phyloP scores from a whole-genome alignment of 2,113 vertebrate species.

The Passerina amoena region DNA sequence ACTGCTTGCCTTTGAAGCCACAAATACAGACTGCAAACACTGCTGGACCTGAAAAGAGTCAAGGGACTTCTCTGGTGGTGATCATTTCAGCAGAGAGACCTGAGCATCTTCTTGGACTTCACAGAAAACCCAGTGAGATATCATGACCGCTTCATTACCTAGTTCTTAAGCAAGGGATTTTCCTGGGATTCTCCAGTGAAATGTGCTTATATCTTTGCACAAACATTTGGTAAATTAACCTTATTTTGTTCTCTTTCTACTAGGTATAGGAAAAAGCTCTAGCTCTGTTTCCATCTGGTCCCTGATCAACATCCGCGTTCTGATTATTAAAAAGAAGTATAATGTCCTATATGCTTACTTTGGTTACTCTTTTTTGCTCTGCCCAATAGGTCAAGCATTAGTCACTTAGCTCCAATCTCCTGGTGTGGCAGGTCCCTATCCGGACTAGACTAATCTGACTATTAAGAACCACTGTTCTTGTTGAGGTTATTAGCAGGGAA shows the following conservation, averaged over 20 bases:
- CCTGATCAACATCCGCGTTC: neutral
- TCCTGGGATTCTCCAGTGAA: neutral
- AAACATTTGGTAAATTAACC: neutral
- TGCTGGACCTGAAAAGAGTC: neutral
- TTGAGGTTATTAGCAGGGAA: neutral
- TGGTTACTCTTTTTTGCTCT: neutral
- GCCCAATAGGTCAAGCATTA: neutral
- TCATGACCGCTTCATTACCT: neutral
- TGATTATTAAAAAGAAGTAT: neutral
- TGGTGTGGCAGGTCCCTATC: neutral
- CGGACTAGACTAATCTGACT: neutral
- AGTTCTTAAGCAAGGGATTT: neutral
- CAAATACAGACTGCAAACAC: neutral
- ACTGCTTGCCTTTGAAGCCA: neutral
- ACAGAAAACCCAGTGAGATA: neutral
- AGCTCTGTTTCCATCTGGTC: neutral
- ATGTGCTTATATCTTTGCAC: neutral
- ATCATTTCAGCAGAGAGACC: neutral
- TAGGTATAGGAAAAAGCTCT: neutral
- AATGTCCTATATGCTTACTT: neutral
- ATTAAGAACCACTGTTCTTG: neutral
- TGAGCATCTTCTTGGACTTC: neutral
- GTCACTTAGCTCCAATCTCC: neutral
- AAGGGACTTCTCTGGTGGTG: neutral
- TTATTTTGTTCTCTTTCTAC: neutral